Evolutionary conservation across 2,113 vertebrate genomes (phyloP).

Genomic region (Lutjanus erythropterus): DNA sequence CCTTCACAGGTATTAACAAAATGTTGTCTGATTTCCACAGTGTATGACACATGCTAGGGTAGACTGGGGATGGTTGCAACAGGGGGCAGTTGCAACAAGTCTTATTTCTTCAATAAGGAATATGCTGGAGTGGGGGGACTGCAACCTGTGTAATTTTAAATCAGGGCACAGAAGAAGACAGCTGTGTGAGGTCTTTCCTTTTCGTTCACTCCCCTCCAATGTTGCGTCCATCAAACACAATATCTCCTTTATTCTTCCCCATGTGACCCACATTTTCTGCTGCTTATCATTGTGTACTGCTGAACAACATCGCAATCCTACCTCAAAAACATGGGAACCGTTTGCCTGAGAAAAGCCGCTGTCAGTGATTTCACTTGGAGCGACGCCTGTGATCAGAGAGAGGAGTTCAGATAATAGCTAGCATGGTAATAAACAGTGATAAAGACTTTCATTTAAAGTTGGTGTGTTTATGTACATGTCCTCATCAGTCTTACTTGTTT

Average conservation of each 20-base stretch:
- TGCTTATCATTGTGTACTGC: background rate
- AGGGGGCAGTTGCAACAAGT: too few relatives aligned
- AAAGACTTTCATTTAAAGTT: background rate
- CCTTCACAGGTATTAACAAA: background rate
- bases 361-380: conserved; percentile 49
- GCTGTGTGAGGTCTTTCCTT: background rate
- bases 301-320: conserved; percentile 8
- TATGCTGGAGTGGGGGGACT: too few relatives aligned
- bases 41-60: too few relatives aligned
- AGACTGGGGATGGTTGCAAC: too few relatives aligned
- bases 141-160: too few relatives aligned
- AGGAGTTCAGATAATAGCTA: background rate
- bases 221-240: background rate
- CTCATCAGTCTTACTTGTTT: conserved; percentile 59
- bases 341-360: conserved; percentile 26
- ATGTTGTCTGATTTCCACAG: too few relatives aligned
- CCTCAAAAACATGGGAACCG: conserved; percentile 25
- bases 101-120: too few relatives aligned
- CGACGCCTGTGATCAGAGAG: conserved; percentile 34
- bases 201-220: background rate
- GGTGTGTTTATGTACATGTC: background rate
- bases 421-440: background rate
- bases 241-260: background rate
- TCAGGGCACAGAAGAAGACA: too few relatives aligned
- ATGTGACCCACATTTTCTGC: background rate